Base-by-base conservation (phyloP, 2,888 invertebrate genomes). In the Tachina grossa region DNA sequence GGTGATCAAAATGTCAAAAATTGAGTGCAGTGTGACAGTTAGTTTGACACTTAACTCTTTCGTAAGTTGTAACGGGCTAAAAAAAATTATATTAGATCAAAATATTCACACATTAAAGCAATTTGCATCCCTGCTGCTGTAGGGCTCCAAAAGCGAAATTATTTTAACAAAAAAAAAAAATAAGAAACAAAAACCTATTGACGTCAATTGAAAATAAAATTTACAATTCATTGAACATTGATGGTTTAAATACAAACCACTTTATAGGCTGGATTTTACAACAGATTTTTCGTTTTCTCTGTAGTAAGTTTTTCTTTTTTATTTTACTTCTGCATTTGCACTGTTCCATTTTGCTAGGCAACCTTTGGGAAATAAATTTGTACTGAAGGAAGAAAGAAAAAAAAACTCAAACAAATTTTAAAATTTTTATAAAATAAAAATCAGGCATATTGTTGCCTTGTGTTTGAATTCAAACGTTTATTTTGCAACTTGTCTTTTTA, bases 171-270 rank as follows among this genome's bases (percentile, higher is more conserved):
- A 59, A 74, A 49, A 53, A 53, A 55, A 22, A 57, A 85, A 39
- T 11, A 72, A 83, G n/a, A 76, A 88, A 83, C 88, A 87, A 89
- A 89, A 31, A 31, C 5, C 0, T 31, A 31, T 89, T 90, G 88
- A 89, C 83, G 85, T 75, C 87, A 88, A 89, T 89, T 90, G 89
- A 89, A 89, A 88, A 88, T 88, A 88, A 89, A 90, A 88, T 87
- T 87, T 86, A 87, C 88, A 88, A 88, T 88, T 89, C 89, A 91
- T 90, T 90, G 90, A 89, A 86, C 89, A 80, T 72, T 81, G 84
- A 81, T 84, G 80, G 59, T 49, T 72, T 39, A 1, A 45, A 59
- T 77, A 81, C 77, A 81, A 72, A 76, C 80, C 84, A 61, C 80
- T 84, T 80, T 75, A 71, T 66, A 76, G 66, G 82, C 82, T 74